Evolutionary conservation across 2,888 invertebrate species (phyloP).

Genomic region (Scaptomyza flava): DNA sequence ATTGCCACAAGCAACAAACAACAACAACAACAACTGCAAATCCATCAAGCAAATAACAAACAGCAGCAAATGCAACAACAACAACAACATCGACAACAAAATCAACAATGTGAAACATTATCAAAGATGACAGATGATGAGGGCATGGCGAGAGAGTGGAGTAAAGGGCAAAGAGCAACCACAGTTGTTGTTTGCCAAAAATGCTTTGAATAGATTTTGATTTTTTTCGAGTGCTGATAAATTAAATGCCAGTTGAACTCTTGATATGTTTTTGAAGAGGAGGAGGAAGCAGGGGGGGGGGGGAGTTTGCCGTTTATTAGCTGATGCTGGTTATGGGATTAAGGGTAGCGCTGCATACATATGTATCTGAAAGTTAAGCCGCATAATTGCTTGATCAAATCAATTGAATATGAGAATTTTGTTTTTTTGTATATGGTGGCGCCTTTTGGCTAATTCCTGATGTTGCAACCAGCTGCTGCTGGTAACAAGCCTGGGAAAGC

Average conservation of each 20-base stretch:
- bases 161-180: neutral
- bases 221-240: slow-evolving; percentile 51
- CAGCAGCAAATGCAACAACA: slow-evolving; percentile 1
- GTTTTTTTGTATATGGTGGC: slow-evolving; percentile 50
- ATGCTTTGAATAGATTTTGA: slow-evolving; percentile 58
- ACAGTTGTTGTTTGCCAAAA: slow-evolving; percentile 25
- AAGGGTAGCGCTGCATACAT: neutral
- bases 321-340: slow-evolving; percentile 44
- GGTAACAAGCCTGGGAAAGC: slow-evolving; percentile 56
- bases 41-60: slow-evolving; percentile 30
- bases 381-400: slow-evolving; percentile 56
- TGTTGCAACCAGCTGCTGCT: slow-evolving; percentile 10
- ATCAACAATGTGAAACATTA: slow-evolving; percentile 31
- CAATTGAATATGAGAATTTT: slow-evolving; percentile 37
- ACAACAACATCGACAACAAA: slow-evolving; percentile 16
- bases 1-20: slow-evolving; percentile 20
- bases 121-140: slow-evolving; percentile 63
- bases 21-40: slow-evolving; percentile 17
- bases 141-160: slow-evolving; percentile 17
- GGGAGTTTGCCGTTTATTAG: slow-evolving; percentile 44
- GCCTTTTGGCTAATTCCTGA: slow-evolving; percentile 32
- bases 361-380: slow-evolving; percentile 33
- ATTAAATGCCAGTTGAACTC: slow-evolving; percentile 36
- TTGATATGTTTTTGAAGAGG: no score
- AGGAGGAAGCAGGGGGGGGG: neutral